Conservation (phyloP, 2,797 vertebrate species). For the Rhinella marina region DNA sequence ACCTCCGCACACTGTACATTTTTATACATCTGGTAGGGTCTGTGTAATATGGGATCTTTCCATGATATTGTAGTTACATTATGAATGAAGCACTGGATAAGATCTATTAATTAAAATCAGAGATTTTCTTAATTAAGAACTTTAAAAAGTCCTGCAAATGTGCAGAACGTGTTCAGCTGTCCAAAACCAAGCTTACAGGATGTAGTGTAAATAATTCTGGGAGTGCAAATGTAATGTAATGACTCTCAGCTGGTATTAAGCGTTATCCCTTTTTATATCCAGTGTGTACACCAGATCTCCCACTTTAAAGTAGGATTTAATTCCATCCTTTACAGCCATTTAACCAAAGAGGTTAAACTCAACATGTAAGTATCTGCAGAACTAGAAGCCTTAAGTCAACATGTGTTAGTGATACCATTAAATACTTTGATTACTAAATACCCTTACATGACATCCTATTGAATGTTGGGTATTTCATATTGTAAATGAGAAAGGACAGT, state of each 20-base stretch:
- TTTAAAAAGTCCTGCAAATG: background rate
- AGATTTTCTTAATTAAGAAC: background rate
- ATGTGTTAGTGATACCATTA: background rate
- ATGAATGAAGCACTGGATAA: background rate
- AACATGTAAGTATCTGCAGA: background rate
- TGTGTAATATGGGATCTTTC: background rate
- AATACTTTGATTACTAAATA: background rate
- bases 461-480: background rate
- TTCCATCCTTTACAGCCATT: background rate
- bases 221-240: slow-evolving; percentile 14
- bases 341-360: background rate
- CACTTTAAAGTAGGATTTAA: background rate
- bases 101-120: slow-evolving; percentile 11
- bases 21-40: slow-evolving; percentile 26
- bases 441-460: background rate
- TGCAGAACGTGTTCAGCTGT: background rate
- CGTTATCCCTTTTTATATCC: background rate
- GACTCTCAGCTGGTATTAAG: background rate
- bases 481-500: background rate
- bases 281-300: background rate
- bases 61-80: background rate
- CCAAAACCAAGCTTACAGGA: background rate
- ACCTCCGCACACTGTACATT: background rate
- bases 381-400: background rate
- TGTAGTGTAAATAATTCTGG: slow-evolving; percentile 22